These are phyloP conservation scores for Chesias legatella DNA, from an alignment of 2,888 invertebrate genomes.

Conservation along the genomic window DNA sequence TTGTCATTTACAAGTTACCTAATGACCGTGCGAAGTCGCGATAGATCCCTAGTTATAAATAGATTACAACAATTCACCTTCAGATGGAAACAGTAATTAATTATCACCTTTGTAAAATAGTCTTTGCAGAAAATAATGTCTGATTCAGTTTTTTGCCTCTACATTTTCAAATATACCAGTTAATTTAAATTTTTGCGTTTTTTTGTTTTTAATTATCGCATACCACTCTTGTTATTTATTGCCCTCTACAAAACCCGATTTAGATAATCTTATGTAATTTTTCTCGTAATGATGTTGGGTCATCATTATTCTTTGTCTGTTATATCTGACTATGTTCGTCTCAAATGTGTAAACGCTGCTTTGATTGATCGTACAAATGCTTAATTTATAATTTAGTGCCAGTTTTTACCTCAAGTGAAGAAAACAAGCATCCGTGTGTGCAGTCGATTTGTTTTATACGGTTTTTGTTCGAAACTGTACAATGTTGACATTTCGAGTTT, in stretches of 20 bases:
- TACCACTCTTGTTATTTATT: conserved; percentile 14
- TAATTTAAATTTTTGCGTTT: no score
- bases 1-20: no score
- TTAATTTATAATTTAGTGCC: conserved; percentile 3
- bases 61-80: no score
- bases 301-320: conserved; percentile 13
- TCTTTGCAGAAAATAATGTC: no score
- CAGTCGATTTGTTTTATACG: not conserved
- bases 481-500: no score
- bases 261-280: conserved; percentile 1
- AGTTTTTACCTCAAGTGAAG: not conserved
- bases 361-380: conserved; percentile 19
- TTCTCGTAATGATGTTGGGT: conserved; percentile 1
- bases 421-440: not conserved
- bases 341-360: not conserved
- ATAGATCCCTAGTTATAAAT: no score
- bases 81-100: no score
- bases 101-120: no score
- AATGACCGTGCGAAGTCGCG: no score
- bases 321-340: conserved; percentile 9
- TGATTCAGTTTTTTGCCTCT: no score
- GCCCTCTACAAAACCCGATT: conserved; percentile 2
- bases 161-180: no score
- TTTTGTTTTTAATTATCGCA: conserved; percentile 7
- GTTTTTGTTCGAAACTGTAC: no score